A percentile compares a stretch with the other conserved stretches of the same genome.
Conservation (phyloP, 2,113 vertebrate genomes). For the Terrapene triunguis region DNA sequence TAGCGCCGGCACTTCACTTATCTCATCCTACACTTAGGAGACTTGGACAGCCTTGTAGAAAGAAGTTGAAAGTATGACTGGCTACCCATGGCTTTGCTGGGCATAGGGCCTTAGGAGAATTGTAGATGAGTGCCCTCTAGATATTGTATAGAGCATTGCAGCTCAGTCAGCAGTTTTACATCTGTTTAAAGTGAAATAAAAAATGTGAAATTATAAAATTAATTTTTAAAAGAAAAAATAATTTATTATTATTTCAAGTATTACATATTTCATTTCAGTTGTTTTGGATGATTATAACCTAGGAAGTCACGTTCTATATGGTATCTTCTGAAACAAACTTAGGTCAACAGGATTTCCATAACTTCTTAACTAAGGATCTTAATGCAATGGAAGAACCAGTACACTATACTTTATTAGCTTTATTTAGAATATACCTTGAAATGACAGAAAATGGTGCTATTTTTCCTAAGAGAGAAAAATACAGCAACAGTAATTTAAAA, state of each 20-base stretch:
- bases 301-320: background rate
- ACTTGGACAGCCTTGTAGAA: background rate
- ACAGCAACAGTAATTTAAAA: background rate
- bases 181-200: background rate
- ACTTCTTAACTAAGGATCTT: background rate
- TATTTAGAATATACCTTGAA: background rate
- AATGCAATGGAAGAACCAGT: conserved; percentile 27
- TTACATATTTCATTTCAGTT: background rate
- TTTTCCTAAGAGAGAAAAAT: background rate
- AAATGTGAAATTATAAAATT: background rate
- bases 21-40: background rate
- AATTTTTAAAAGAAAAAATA: background rate
- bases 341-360: background rate
- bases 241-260: background rate
- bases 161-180: background rate
- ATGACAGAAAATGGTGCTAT: background rate
- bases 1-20: too few species aligned
- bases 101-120: background rate
- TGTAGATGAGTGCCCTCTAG: conserved; percentile 68
- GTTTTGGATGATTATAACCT: background rate
- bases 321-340: background rate
- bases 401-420: background rate
- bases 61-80: background rate
- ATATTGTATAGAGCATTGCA: conserved; percentile 42
- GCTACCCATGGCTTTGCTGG: background rate